Conservation (phyloP, 2,888 invertebrate genomes). For the Drosophila mercatorum region DNA sequence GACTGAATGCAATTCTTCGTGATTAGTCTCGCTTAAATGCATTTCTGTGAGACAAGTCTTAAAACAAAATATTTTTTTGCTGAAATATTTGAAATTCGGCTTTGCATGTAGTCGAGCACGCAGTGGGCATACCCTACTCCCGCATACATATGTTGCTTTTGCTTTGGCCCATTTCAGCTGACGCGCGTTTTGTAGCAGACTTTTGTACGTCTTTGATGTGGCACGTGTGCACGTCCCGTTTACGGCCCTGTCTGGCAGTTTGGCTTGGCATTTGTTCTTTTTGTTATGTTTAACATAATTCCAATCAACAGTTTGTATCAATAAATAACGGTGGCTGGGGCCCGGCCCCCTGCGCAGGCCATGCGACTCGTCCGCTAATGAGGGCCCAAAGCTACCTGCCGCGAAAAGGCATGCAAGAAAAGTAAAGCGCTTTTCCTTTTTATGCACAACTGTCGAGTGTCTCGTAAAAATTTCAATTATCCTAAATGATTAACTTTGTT, state of each 20-base stretch:
- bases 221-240: slow-evolving; percentile 43
- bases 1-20: neutral
- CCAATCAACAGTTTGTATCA: slow-evolving; percentile 71
- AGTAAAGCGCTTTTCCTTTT: slow-evolving; percentile 15
- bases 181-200: slow-evolving; percentile 33
- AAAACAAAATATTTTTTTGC: neutral
- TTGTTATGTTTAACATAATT: slow-evolving; percentile 55
- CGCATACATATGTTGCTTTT: neutral
- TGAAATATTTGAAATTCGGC: neutral
- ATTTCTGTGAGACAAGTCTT: too few relatives aligned
- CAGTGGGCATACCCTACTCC: neutral
- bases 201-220: slow-evolving; percentile 33
- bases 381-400: slow-evolving; percentile 57
- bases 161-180: slow-evolving; percentile 27
- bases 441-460: slow-evolving; percentile 64
- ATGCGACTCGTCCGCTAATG: slow-evolving; percentile 49
- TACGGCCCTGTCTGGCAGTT: slow-evolving; percentile 24
- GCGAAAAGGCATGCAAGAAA: slow-evolving; percentile 8
- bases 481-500: slow-evolving; percentile 82
- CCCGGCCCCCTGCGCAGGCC: neutral
- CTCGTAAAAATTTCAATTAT: slow-evolving; percentile 83
- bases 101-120: neutral
- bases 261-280: slow-evolving; percentile 33
- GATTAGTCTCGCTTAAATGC: neutral
- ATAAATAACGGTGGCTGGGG: slow-evolving; percentile 53